Evolutionary conservation across 2,888 invertebrate species (phyloP), one percentile per base, ranked within the genome.

Genomic region (Acrobasis suavella): DNA sequence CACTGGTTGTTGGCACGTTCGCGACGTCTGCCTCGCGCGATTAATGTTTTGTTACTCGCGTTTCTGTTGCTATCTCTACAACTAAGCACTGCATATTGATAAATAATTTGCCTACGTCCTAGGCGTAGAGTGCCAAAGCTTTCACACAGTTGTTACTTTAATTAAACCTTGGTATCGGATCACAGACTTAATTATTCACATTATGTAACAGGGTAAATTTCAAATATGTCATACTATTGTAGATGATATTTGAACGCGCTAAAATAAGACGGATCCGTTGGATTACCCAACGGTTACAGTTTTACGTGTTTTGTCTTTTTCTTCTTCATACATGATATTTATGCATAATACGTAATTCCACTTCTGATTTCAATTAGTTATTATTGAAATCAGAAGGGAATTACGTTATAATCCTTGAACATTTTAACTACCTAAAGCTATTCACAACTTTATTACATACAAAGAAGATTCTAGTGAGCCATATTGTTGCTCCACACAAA

Each of bases 41-140:
- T 86, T 83, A 83, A 83, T 85, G 85, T 86, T 84, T 82, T 77
- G 82, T 83, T 83, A 78, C 80, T 75, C 70, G 69, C 77, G 73
- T 74, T 78, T 75, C 75, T 77, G 81, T 80, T 82, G 77, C 81
- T 76, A 74, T 73, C 77, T 74, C 73, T 79, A 75, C 74, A 67
- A 62, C 67, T 37, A 62, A 63, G 52, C 64, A 67, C 68, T 71
- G 68, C 67, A 73, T 78, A 78, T 81, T 70, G 72, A 77, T 81
- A 79, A 80, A 80, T 79, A 76, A 79, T 81, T 74, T 71, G 74
- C 62, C 72, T 74, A 65, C 68, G 65, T 72, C 69, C 63, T 16
- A 54, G 54, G 67, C 66, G 66, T 51, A 65, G 72, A 69, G 70
- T 74, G 76, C 80, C 77, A 78, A 83, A 80, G 76, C 74, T 77